These are phyloP conservation scores for Hirtodrosophila confusa DNA, from an alignment of 2,888 invertebrate species.

Conservation along the genomic window DNA sequence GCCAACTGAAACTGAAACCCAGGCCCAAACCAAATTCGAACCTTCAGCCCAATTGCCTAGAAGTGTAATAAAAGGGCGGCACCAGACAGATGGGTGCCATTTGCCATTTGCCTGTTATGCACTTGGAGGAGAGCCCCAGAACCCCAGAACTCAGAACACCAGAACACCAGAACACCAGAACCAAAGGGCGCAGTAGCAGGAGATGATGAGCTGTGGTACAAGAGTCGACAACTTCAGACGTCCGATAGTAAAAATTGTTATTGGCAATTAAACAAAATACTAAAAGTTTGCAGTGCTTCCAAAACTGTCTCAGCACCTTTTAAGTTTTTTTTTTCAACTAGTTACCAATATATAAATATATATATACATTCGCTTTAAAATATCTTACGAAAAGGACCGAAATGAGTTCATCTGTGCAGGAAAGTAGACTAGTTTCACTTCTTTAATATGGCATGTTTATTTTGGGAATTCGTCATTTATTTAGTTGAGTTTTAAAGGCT, in stretches of 20 bases:
- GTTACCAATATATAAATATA: background rate
- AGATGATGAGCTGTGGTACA: conserved; percentile 12
- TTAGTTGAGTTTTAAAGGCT: too few relatives aligned
- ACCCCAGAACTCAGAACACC: background rate
- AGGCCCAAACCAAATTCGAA: conserved; percentile 19
- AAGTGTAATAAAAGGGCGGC: conserved; percentile 34
- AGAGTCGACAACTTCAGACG: conserved; percentile 42
- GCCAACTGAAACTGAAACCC: conserved; percentile 24
- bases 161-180: conserved; percentile 9
- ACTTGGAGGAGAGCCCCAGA: conserved; percentile 15
- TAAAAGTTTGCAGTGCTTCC: conserved; percentile 58
- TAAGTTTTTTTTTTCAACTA: background rate
- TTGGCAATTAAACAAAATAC: conserved; percentile 79
- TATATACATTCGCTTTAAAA: too few relatives aligned
- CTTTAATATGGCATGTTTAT: too few relatives aligned
- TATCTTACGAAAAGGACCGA: too few relatives aligned
- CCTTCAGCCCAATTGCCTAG: conserved; percentile 24
- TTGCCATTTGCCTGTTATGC: conserved; percentile 27
- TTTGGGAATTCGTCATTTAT: too few relatives aligned
- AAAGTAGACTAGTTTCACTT: too few relatives aligned
- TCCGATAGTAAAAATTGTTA: conserved; percentile 73
- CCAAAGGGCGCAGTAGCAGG: conserved; percentile 9
- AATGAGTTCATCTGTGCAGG: too few relatives aligned
- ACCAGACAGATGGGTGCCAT: conserved; percentile 24
- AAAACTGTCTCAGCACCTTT: conserved; percentile 34